A percentile compares a stretch with the other conserved stretches of the same genome.
These are phyloP conservation scores for Haemorhous mexicanus DNA, from an alignment of 2,113 vertebrate genomes.

Conservation along the genomic window DNA sequence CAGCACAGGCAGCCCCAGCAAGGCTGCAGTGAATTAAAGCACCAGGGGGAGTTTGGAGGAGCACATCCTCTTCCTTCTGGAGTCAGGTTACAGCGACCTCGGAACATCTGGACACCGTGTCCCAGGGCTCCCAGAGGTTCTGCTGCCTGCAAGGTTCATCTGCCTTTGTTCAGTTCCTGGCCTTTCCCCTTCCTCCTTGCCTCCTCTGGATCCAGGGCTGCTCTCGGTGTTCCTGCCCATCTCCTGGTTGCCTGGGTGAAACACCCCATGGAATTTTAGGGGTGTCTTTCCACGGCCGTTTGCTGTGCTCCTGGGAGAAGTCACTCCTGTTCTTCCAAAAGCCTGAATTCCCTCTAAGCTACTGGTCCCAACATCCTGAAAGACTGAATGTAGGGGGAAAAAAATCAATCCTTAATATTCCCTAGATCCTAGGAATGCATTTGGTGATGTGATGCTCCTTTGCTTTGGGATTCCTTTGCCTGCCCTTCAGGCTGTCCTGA, in stretches of 20 bases:
- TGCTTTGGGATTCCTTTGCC: neutral
- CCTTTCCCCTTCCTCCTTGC: neutral
- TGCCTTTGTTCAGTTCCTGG: constrained; percentile 18
- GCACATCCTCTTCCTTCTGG: constrained; percentile 65
- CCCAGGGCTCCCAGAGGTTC: constrained; percentile 57
- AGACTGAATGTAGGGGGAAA: neutral
- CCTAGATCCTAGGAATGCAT: neutral
- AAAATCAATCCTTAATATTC: neutral
- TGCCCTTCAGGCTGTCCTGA: neutral
- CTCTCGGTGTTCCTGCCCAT: neutral
- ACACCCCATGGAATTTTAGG: neutral
- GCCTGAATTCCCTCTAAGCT: neutral
- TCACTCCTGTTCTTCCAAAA: neutral
- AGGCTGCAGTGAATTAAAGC: constrained; percentile 49
- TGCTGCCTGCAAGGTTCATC: neutral
- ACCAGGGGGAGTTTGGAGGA: constrained; percentile 47
- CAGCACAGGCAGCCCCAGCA: neutral
- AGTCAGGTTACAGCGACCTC: constrained; percentile 44
- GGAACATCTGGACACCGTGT: constrained; percentile 31
- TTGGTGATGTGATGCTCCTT: neutral
- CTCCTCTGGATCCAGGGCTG: neutral
- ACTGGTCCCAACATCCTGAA: neutral
- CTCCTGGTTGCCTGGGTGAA: neutral
- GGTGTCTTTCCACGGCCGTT: neutral
- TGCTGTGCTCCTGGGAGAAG: neutral